Conservation (phyloP, 2,797 vertebrate genomes). For the Fundulus diaphanus region DNA sequence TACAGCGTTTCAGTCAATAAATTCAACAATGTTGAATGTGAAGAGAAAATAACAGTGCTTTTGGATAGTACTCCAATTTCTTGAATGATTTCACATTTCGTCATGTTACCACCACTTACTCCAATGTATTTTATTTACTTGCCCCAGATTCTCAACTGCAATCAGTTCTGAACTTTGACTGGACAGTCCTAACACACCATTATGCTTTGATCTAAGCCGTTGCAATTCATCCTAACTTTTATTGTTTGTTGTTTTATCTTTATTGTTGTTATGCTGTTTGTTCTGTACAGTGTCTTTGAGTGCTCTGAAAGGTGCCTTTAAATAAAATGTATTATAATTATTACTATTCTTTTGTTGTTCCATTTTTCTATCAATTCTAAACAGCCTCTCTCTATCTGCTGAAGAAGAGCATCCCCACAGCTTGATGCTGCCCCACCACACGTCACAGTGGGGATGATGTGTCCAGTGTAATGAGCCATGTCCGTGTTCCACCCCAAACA, state of each 20-base stretch:
- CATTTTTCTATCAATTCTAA: background rate
- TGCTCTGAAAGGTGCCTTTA: no score
- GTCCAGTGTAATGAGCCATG: background rate
- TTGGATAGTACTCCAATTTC: no score
- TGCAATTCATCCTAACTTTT: no score
- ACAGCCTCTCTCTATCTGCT: background rate
- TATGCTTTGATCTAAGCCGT: background rate
- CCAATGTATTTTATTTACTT: background rate
- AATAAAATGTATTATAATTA: no score
- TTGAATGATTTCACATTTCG: background rate
- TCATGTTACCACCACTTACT: background rate
- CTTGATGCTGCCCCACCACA: background rate
- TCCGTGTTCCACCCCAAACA: background rate
- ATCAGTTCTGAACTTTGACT: background rate
- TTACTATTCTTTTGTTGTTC: background rate
- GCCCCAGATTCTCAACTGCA: background rate
- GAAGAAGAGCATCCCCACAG: background rate
- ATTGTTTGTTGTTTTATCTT: no score
- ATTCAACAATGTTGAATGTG: background rate
- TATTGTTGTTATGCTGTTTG: no score
- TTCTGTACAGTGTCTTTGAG: no score
- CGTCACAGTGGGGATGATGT: background rate
- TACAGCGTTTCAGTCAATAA: background rate
- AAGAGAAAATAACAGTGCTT: background rate
- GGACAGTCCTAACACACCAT: background rate